These are phyloP conservation scores for Sepioteuthis lessoniana DNA, from an alignment of 2,888 invertebrate genomes.

Conservation along the genomic window DNA sequence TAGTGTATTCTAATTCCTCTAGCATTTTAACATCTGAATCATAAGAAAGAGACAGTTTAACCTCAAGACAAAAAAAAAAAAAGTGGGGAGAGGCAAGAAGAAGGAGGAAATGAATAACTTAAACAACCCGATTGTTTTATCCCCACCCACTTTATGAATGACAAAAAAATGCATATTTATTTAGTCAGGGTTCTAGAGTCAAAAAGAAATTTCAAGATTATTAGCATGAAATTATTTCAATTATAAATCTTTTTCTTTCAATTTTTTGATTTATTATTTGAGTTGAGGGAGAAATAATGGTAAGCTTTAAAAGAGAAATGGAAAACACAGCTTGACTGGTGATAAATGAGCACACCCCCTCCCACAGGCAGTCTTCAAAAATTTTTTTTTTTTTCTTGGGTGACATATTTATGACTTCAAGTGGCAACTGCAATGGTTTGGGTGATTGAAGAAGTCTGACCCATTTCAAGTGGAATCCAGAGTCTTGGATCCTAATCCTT, in stretches of 20 bases:
- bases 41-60: background rate
- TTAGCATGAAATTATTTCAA: slow-evolving; percentile 5
- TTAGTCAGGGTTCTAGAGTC: background rate
- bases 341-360: background rate
- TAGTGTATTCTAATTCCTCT: too few species aligned
- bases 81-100: background rate
- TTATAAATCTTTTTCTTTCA: background rate
- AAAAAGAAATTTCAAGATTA: background rate
- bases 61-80: background rate
- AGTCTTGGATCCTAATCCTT: background rate
- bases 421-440: too few species aligned
- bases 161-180: background rate
- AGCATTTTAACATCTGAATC: background rate
- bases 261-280: background rate
- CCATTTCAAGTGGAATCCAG: too few species aligned
- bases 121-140: background rate
- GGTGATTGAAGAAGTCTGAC: too few species aligned
- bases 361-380: too few species aligned
- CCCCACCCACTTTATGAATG: background rate
- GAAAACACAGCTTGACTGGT: background rate
- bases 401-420: too few species aligned
- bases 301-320: background rate
- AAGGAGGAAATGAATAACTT: background rate
- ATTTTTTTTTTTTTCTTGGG: too few species aligned
- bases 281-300: background rate